These are phyloP conservation scores for Limulus polyphemus DNA, from an alignment of 2,888 invertebrate species.

Conservation along the genomic window DNA sequence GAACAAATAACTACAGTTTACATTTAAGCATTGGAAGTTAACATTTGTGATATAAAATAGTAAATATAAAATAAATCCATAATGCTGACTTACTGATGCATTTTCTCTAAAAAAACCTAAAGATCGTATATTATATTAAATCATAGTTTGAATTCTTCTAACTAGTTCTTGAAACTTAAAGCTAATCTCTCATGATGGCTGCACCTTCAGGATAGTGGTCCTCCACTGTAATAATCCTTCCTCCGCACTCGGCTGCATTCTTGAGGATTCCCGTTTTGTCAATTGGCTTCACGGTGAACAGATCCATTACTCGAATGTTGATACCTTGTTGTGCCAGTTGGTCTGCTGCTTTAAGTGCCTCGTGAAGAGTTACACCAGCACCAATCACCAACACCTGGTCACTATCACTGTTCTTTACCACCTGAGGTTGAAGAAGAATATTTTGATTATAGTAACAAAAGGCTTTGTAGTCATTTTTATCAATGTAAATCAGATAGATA, in stretches of 20 bases:
- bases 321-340: slow-evolving; percentile 52
- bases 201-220: slow-evolving; percentile 88
- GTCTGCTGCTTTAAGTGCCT: slow-evolving; percentile 72
- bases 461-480: not conserved
- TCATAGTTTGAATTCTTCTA: too few relatives aligned
- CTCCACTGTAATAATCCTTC: slow-evolving; percentile 79
- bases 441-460: too few relatives aligned
- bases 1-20: too few relatives aligned
- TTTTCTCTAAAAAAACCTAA: too few relatives aligned
- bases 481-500: not conserved
- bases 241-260: slow-evolving; percentile 64
- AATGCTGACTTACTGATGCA: too few relatives aligned
- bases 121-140: too few relatives aligned
- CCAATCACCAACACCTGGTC: slow-evolving; percentile 82
- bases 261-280: slow-evolving; percentile 61
- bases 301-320: slow-evolving; percentile 73
- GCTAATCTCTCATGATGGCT: not conserved
- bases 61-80: too few relatives aligned
- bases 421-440: slow-evolving; percentile 34
- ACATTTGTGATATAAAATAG: too few relatives aligned
- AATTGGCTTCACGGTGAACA: slow-evolving; percentile 90
- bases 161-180: too few relatives aligned
- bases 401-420: slow-evolving; percentile 57
- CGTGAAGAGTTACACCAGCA: slow-evolving; percentile 84
- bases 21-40: too few relatives aligned